phyloP scores from a whole-genome alignment of 2,113 vertebrate genomes.

The Callocephalon fimbriatum region DNA sequence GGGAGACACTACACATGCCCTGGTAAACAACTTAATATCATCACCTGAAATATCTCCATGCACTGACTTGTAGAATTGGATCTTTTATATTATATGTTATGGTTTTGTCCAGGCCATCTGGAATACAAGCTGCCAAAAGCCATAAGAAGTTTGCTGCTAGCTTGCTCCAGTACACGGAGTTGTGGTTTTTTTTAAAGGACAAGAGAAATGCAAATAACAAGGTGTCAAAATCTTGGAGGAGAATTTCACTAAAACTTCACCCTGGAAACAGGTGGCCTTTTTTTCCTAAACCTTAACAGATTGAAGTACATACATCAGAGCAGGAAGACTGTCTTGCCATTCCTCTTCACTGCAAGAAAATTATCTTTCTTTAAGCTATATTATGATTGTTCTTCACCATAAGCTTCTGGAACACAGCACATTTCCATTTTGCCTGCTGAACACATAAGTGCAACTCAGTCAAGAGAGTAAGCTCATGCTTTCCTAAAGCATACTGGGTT shows the following conservation, averaged over 20 bases:
- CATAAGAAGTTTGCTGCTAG: neutral
- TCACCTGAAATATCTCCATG: slow-evolving; percentile 35
- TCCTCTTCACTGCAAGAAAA: neutral
- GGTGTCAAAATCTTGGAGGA: slow-evolving; percentile 22
- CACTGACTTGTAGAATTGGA: neutral
- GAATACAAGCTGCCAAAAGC: slow-evolving; percentile 46
- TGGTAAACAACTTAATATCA: slow-evolving; percentile 21
- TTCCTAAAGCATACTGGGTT: rapidly evolving
- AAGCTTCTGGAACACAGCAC: neutral
- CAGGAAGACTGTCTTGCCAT: neutral
- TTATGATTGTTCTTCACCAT: neutral
- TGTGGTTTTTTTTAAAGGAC: neutral
- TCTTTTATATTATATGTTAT: slow-evolving; percentile 9
- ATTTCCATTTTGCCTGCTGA: neutral
- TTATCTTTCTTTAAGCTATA: neutral
- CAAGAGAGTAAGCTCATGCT: neutral
- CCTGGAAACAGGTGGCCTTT: neutral
- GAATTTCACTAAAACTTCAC: slow-evolving; percentile 9
- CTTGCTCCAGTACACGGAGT: neutral
- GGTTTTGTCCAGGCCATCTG: slow-evolving; percentile 45
- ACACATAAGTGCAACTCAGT: neutral
- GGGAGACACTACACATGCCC: neutral
- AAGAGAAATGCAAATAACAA: slow-evolving; percentile 22
- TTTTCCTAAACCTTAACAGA: neutral
- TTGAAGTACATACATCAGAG: neutral